Conservation (phyloP, 2,797 vertebrate species). For the Galaxias olidus region DNA sequence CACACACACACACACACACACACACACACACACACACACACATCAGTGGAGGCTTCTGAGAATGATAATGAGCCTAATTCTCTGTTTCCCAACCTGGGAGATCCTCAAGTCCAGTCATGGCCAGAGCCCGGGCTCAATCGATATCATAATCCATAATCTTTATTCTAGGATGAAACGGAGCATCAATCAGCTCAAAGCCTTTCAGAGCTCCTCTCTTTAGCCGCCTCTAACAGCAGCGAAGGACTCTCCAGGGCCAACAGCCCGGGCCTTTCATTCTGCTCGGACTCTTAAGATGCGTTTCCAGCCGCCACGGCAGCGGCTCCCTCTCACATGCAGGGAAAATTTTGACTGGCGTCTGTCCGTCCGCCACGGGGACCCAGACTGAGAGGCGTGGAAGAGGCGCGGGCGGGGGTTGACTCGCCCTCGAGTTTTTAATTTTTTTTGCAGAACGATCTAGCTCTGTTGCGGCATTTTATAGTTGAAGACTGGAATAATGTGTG, state of each 20-base stretch:
- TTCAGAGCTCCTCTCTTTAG: constrained; percentile 66
- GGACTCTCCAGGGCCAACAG: constrained; percentile 53
- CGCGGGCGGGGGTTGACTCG: no score
- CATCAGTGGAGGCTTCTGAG: constrained; percentile 50
- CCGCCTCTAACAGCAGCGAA: constrained; percentile 51
- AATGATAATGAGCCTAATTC: constrained; percentile 72
- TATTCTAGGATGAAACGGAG: constrained; percentile 75
- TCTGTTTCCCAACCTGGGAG: constrained; percentile 61
- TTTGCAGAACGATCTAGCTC: no score
- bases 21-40: constrained; percentile 38
- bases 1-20: constrained; percentile 12
- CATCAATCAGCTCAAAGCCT: constrained; percentile 73
- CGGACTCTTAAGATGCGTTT: no score
- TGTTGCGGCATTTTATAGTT: no score
- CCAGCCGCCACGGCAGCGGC: no score
- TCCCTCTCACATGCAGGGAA: no score
- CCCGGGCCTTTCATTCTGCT: constrained; percentile 43
- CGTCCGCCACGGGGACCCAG: no score
- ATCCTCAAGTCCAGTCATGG: constrained; percentile 71
- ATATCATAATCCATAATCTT: constrained; percentile 78
- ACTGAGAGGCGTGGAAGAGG: no score
- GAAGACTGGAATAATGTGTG: neutral
- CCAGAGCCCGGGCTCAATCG: constrained; percentile 66
- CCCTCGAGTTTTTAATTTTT: no score
- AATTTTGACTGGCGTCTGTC: no score